Evolutionary conservation across 2,888 invertebrate species (phyloP), one percentile per base, ranked within the genome.

Genomic region (Lasioglossum leucozonium): DNA sequence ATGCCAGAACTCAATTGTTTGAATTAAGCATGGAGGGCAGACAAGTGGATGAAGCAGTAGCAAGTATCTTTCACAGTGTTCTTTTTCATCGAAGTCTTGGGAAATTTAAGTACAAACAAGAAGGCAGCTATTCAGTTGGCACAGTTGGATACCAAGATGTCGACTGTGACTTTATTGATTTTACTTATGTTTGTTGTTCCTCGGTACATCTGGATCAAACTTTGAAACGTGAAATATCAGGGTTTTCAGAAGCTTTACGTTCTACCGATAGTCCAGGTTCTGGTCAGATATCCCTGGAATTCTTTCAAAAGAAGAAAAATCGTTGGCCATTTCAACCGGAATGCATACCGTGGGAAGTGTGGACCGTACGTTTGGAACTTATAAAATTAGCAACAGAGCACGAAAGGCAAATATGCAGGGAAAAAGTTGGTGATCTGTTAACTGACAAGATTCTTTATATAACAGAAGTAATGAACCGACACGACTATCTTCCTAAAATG

Each of bases 311-410:
- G 95, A 98, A 98, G 91, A 97, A 98, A 92, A 97, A 97, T 79
- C 97, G 98, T 78, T 99, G 99, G 99, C 95, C 94, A 2, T 98
- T 99, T 95, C 97, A 97, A 89, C 97, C 98, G 11, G 99, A 99
- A 94, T 98, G 98, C 94, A 98, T 98, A 93, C 99, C 99, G 0
- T 99, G 99, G 99, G 99, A 99, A 95, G 98, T 99, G 80, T 99
- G 99, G 99, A 99, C 99, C 55, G 97, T 99, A 10, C 97, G 98
- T 92, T 96, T 99, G 89, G 98, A 99, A 94, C 96, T 99, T 62
- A 97, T 98, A 42, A 97, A 97, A 91, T 96, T 99, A 77, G 97
- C 97, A 86, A 98, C 97, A 94, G 99, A 99, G 94, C 97, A 97
- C 93, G 99, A 99, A 93, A 96, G 98, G 91, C 98, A 98, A 95